Evolutionary conservation across 2,888 invertebrate species (phyloP).

Genomic region (Tetrapedia diversipes): DNA sequence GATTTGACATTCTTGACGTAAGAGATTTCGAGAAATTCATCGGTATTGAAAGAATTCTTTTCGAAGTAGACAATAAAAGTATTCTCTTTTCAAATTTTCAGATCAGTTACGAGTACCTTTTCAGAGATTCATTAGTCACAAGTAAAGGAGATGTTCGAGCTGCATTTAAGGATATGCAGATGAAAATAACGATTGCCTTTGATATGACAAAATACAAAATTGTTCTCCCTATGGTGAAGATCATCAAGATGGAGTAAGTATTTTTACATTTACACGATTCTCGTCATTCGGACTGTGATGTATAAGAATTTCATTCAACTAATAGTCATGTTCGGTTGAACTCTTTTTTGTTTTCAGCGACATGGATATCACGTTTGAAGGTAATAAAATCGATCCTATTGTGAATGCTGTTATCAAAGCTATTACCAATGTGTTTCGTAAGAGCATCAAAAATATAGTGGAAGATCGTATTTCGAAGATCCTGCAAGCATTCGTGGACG

Average conservation of each 20-base stretch:
- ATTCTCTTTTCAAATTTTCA: conserved; percentile 36
- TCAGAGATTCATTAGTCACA: conserved; percentile 54
- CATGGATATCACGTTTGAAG: conserved; percentile 60
- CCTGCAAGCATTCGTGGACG: neutral
- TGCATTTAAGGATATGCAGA: conserved; percentile 47
- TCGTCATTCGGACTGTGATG: neutral
- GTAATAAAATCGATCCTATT: conserved; percentile 61
- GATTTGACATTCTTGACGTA: conserved; percentile 69
- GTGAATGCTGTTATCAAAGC: conserved; percentile 56
- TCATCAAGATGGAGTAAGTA: conserved; percentile 67
- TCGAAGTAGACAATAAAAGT: neutral
- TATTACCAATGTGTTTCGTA: conserved; percentile 51
- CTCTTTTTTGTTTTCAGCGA: conserved; percentile 53
- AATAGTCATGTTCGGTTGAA: neutral
- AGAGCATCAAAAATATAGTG: neutral
- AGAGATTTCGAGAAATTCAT: too few species aligned
- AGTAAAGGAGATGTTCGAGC: conserved; percentile 66
- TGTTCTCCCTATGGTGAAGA: conserved; percentile 55
- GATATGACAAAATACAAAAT: conserved; percentile 57
- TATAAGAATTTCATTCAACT: too few species aligned
- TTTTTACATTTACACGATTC: neutral
- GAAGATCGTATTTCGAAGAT: neutral
- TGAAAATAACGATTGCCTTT: conserved; percentile 45
- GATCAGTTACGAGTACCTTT: conserved; percentile 67
- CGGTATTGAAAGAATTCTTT: neutral